phyloP scores from a whole-genome alignment of 2,797 vertebrate genomes.

The Zalophus californianus region DNA sequence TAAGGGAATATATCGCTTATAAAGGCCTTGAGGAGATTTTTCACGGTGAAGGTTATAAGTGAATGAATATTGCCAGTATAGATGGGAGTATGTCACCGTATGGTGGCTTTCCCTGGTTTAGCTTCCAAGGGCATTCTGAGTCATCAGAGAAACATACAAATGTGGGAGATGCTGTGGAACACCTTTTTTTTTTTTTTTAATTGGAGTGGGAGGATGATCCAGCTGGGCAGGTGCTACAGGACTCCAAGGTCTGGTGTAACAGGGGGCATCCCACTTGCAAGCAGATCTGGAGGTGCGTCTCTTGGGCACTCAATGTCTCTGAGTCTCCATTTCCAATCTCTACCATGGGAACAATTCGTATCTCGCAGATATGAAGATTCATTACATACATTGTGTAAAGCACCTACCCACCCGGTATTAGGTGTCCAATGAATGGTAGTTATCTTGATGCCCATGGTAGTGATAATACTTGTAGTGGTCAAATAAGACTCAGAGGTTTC shows the following conservation, averaged over 20 bases:
- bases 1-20: neutral
- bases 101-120: slow-evolving; percentile 18
- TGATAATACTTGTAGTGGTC: too few relatives aligned
- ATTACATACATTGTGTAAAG: neutral
- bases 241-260: neutral
- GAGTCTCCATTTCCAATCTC: neutral
- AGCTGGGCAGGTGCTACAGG: neutral
- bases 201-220: neutral
- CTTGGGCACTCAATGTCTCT: neutral
- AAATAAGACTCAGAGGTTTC: neutral
- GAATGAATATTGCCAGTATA: neutral
- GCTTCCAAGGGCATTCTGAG: slow-evolving; percentile 24
- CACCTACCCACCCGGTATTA: neutral
- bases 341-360: neutral
- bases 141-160: neutral
- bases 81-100: neutral
- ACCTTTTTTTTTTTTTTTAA: neutral
- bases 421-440: neutral
- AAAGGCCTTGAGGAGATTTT: slow-evolving; percentile 23
- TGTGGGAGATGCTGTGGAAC: neutral
- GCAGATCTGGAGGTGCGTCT: neutral
- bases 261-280: neutral
- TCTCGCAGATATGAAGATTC: neutral
- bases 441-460: neutral
- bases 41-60: neutral